A percentile compares a stretch with the other conserved stretches of the same genome.
These are phyloP conservation scores for Drosophila lowei DNA, from an alignment of 1,140 invertebrate species.

Conservation along the genomic window DNA sequence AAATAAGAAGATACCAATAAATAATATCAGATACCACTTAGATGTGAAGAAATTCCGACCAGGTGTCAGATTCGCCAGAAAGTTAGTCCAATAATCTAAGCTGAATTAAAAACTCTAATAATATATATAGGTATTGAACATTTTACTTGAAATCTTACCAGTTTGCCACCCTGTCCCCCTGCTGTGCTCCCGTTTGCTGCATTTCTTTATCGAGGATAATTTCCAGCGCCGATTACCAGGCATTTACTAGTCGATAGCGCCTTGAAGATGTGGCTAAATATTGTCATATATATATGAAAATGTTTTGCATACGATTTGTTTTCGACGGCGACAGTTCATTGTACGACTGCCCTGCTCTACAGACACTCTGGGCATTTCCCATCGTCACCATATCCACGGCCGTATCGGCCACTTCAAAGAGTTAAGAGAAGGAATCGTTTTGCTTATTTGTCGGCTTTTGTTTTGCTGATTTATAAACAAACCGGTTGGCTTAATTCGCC, in stretches of 20 bases:
- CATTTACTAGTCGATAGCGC: neutral
- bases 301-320: conserved; percentile 27
- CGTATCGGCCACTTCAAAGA: conserved; percentile 56
- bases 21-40: conserved; percentile 29
- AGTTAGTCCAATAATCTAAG: too few relatives aligned
- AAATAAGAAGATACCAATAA: conserved; percentile 39
- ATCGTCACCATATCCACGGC: conserved; percentile 1
- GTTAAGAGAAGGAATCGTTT: conserved; percentile 42
- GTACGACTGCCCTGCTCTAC: conserved; percentile 19
- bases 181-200: too few relatives aligned
- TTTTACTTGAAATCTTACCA: too few relatives aligned
- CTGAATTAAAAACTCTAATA: too few relatives aligned
- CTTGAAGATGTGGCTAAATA: neutral
- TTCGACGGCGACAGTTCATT: conserved; percentile 30
- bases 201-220: too few relatives aligned
- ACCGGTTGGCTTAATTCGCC: conserved; percentile 60
- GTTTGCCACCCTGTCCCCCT: too few relatives aligned
- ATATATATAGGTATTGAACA: too few relatives aligned
- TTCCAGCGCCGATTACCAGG: too few relatives aligned
- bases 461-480: conserved; percentile 63
- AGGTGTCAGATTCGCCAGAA: too few relatives aligned
- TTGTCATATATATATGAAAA: conserved; percentile 12
- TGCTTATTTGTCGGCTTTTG: conserved; percentile 60
- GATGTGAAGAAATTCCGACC: neutral
- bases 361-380: conserved; percentile 41